These are phyloP conservation scores for Fregetta grallaria DNA, from an alignment of 2,113 vertebrate genomes.

Conservation along the genomic window DNA sequence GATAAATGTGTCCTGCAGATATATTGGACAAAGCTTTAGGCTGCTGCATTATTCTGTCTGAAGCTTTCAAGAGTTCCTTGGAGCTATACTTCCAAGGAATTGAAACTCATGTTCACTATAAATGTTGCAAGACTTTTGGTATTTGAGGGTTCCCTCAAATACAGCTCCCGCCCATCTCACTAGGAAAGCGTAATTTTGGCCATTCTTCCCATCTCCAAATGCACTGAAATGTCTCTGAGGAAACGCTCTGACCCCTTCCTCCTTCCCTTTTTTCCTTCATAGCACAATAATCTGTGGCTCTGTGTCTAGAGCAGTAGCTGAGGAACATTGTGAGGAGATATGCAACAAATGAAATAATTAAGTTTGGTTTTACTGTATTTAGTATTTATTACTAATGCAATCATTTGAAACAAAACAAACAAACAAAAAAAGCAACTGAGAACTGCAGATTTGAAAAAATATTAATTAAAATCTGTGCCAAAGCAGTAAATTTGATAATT, in stretches of 20 bases:
- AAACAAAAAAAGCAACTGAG: not conserved
- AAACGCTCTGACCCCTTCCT: rapidly evolving
- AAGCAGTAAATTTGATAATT: not conserved
- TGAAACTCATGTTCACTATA: not conserved
- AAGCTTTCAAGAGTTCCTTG: not conserved
- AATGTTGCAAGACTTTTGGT: not conserved
- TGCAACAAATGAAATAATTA: not conserved
- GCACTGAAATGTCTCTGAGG: not conserved
- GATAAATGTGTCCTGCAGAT: not conserved
- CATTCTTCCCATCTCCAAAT: not conserved
- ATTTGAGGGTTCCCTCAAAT: not conserved
- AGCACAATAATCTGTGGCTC: not conserved
- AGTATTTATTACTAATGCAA: not conserved
- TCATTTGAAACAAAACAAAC: not conserved
- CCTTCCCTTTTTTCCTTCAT: not conserved
- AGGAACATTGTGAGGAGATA: not conserved
- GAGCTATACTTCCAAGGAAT: not conserved
- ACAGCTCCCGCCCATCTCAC: not conserved
- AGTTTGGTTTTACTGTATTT: not conserved
- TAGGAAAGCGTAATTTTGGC: not conserved
- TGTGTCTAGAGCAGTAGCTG: not conserved
- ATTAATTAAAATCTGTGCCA: not conserved
- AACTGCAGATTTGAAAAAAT: not conserved
- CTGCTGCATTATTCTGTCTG: not conserved
- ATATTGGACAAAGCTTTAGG: not conserved